A percentile compares a stretch with the other conserved stretches of the same genome.
phyloP scores from a whole-genome alignment of 2,888 invertebrate genomes.

The Pyralis farinalis region DNA sequence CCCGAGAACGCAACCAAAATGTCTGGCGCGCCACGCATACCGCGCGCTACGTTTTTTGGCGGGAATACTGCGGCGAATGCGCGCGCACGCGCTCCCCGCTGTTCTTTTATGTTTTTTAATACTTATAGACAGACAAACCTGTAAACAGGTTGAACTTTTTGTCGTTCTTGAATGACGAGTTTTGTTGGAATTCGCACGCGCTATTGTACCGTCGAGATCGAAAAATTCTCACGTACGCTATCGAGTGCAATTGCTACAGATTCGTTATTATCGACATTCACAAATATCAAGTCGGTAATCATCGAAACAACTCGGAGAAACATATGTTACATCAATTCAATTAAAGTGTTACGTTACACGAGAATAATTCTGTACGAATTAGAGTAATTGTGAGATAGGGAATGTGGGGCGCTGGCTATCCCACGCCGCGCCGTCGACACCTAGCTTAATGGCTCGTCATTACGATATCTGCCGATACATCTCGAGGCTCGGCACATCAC shows the following conservation, averaged over 20 bases:
- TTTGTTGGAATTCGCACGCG: slow-evolving; percentile 10
- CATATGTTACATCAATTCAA: slow-evolving; percentile 57
- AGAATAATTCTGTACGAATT: slow-evolving; percentile 70
- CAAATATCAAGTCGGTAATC: slow-evolving; percentile 42
- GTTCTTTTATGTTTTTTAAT: slow-evolving; percentile 52
- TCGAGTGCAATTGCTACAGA: slow-evolving; percentile 17
- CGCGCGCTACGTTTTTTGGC: slow-evolving; percentile 65
- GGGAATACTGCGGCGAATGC: slow-evolving; percentile 62
- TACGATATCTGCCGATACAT: slow-evolving; percentile 72
- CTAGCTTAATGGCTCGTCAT: slow-evolving; percentile 70
- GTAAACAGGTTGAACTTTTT: slow-evolving; percentile 12
- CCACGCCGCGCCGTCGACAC: slow-evolving; percentile 75
- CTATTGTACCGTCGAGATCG: slow-evolving; percentile 2
- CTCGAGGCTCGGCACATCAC: slow-evolving; percentile 49
- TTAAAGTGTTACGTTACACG: slow-evolving; percentile 63
- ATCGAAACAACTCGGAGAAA: slow-evolving; percentile 33
- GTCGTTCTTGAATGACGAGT: slow-evolving; percentile 12
- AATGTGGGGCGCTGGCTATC: slow-evolving; percentile 69
- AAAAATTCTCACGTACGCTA: not conserved
- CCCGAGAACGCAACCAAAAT: slow-evolving; percentile 41
- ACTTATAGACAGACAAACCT: slow-evolving; percentile 11
- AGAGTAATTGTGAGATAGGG: slow-evolving; percentile 72
- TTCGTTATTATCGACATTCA: slow-evolving; percentile 33
- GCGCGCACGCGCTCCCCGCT: slow-evolving; percentile 55
- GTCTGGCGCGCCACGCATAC: slow-evolving; percentile 56